phyloP scores from a whole-genome alignment of 2,113 vertebrate genomes.

The Choloepus hoffmanni region DNA sequence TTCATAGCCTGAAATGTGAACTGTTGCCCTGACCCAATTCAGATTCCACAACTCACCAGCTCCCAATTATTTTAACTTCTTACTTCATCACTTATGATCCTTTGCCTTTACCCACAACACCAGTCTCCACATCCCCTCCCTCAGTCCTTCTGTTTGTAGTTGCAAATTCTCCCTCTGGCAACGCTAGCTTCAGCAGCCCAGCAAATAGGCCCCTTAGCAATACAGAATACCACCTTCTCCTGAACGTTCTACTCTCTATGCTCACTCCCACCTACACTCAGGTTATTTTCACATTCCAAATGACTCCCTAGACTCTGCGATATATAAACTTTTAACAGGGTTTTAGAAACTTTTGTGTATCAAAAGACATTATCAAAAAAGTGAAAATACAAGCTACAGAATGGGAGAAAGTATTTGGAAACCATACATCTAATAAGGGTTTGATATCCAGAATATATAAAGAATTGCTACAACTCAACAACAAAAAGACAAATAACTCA shows the following conservation, averaged over 20 bases:
- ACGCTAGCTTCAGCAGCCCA: not conserved
- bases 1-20: not conserved
- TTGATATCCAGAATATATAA: no score
- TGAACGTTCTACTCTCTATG: not conserved
- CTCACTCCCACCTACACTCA: not conserved
- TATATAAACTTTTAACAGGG: conserved; percentile 45
- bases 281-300: conserved; percentile 28
- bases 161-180: conserved; percentile 34
- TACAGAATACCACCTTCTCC: not conserved
- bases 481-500: no score
- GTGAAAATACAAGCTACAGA: no score
- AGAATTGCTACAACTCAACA: no score
- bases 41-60: not conserved
- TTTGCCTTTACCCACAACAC: conserved; percentile 17
- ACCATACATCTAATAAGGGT: no score
- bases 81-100: conserved; percentile 7
- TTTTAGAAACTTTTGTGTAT: not conserved
- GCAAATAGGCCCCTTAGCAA: not conserved
- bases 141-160: not conserved
- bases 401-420: no score
- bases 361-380: no score
- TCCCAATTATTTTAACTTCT: conserved; percentile 47
- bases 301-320: conserved; percentile 6
- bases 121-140: not conserved
- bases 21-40: conserved; percentile 22